Conservation (phyloP, 2,888 invertebrate species). For the Teinopalpus imperialis region DNA sequence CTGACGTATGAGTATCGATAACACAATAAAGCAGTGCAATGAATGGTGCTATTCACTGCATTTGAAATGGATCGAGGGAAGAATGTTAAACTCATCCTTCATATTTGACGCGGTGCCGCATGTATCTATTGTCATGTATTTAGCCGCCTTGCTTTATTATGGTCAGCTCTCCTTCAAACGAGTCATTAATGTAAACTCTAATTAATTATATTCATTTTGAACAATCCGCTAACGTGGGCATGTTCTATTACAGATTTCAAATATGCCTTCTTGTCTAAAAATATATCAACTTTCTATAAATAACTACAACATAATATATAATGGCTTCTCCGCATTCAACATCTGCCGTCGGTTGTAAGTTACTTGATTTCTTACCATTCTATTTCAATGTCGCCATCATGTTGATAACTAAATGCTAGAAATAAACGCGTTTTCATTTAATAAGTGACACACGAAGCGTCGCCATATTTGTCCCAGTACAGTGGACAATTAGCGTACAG, state of each 20-base stretch:
- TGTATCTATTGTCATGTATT: slow-evolving; percentile 66
- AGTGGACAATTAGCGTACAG: slow-evolving; percentile 66
- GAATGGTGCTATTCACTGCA: slow-evolving; percentile 51
- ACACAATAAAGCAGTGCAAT: slow-evolving; percentile 45
- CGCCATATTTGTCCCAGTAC: slow-evolving; percentile 57
- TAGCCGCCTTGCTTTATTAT: slow-evolving; percentile 62
- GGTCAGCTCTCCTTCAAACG: slow-evolving; percentile 51
- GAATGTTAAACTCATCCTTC: slow-evolving; percentile 63
- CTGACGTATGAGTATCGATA: slow-evolving; percentile 37
- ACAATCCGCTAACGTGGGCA: slow-evolving; percentile 32
- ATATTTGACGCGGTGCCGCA: slow-evolving; percentile 63
- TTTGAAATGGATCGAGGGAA: slow-evolving; percentile 49
- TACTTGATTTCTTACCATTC: slow-evolving; percentile 49
- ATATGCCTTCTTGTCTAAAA: slow-evolving; percentile 11
- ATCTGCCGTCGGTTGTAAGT: slow-evolving; percentile 1
- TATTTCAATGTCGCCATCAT: slow-evolving; percentile 69
- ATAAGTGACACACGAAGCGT: slow-evolving; percentile 73
- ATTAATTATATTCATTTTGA: slow-evolving; percentile 52
- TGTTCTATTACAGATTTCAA: slow-evolving; percentile 27
- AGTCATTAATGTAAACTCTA: slow-evolving; percentile 61
- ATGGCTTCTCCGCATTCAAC: slow-evolving; percentile 30
- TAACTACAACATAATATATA: slow-evolving; percentile 52
- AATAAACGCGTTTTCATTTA: slow-evolving; percentile 61
- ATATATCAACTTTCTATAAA: slow-evolving; percentile 66
- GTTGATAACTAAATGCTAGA: slow-evolving; percentile 77